Percentiles rank a stretch among this genome's conserved stretches.
phyloP scores from a whole-genome alignment of 2,888 invertebrate genomes.

The Phortica okadai region DNA sequence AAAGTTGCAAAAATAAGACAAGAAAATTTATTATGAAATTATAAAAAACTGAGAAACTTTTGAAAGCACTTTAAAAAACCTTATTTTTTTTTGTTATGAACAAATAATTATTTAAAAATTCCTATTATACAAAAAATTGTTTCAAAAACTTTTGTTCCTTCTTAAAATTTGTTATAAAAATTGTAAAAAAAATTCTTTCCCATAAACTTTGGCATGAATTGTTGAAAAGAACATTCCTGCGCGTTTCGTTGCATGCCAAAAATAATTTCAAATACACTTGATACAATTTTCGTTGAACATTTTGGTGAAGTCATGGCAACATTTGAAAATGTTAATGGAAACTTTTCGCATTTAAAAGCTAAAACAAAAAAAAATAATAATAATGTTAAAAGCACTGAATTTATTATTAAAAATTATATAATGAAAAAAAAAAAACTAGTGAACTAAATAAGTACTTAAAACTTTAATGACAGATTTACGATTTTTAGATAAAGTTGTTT shows the following conservation, averaged over 20 bases:
- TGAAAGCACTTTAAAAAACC: too few relatives aligned
- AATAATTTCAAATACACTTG: too few relatives aligned
- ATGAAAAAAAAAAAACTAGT: slow-evolving; percentile 35
- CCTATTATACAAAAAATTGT: background rate
- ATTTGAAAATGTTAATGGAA: background rate
- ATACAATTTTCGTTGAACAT: background rate
- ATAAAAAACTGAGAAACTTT: too few relatives aligned
- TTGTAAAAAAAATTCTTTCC: too few relatives aligned
- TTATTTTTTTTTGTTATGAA: too few relatives aligned
- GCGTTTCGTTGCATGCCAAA: too few relatives aligned
- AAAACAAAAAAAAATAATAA: slow-evolving; percentile 32
- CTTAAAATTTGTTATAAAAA: background rate
- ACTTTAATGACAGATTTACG: background rate
- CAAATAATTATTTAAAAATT: too few relatives aligned
- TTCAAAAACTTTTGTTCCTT: slow-evolving; percentile 7
- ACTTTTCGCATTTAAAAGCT: slow-evolving; percentile 50
- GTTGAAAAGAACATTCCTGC: too few relatives aligned
- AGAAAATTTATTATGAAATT: too few relatives aligned
- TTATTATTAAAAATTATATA: slow-evolving; percentile 46
- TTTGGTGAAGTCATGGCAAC: background rate
- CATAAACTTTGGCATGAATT: too few relatives aligned
- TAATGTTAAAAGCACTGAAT: slow-evolving; percentile 67
- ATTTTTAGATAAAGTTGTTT: slow-evolving; percentile 19
- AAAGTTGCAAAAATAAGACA: too few relatives aligned
- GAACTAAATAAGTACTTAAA: slow-evolving; percentile 37